Base-by-base conservation (phyloP, 2,113 vertebrate species). In the Stercorarius parasiticus region DNA sequence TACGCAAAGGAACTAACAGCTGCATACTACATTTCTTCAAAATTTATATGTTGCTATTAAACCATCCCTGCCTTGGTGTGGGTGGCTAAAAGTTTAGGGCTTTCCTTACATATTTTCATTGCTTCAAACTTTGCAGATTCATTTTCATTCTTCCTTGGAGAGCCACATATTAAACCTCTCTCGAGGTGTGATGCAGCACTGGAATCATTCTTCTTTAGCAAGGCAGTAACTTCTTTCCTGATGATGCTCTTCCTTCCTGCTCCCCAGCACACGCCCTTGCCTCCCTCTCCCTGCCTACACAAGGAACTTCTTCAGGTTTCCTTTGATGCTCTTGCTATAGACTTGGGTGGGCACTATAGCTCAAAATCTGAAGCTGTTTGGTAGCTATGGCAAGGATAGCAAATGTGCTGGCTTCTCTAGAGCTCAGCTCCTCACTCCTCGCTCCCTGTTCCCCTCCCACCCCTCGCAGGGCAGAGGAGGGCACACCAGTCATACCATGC, bases 101-200 rank as follows among this genome's bases (percentile, higher is more conserved):
- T 59, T 95, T 45, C 53, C 49, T 73, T 89, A 87, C 88, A 95
- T 94, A 70, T 82, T 94, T 89, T 80, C 61, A 77, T 56, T 67
- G 50, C 70, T 66, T 94, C 53, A 74, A 83, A 90, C 58, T 86
- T 85, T 80, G 42, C 30, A 88, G 55, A 73, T 78, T 69, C 17
- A 55, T 92, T 93, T 93, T 89, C 43, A 34, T 90, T 65, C 23
- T 85, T 78, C 83, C n/a, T 76, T 29, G 15, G 43, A 78, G 64
- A 95, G 30, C 6, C 13, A 53, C 26, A 32, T 86, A 91, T 95
- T 74, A 58, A 82, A 61, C 52, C 45, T 88, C 34, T 67, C 78
- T 78, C 13, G 3, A 58, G 29, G 52, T 66, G 49, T 50, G 80
- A 65, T 6, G 4, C 19, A 55, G 86, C 17, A 29, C 40, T 43